Conservation (phyloP, 1,140 invertebrate species). For the Pseudomyrmex pallidus region DNA sequence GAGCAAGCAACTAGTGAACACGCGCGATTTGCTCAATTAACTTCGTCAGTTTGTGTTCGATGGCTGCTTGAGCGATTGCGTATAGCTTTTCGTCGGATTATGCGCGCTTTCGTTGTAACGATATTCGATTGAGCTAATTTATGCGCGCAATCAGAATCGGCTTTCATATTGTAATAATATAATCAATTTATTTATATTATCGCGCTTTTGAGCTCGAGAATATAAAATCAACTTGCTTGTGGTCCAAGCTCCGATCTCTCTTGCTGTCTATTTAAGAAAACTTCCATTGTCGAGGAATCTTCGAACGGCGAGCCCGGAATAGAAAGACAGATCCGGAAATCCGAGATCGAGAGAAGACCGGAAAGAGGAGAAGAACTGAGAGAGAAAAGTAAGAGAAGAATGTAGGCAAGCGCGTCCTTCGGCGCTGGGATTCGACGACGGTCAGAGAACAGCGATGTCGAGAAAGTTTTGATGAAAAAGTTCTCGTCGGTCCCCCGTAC, state of each 20-base stretch:
- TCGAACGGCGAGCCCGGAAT: neutral
- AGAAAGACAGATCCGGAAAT: constrained; percentile 36
- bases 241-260: too few relatives aligned
- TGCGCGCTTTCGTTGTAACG: neutral
- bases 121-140: neutral
- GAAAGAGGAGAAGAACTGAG: neutral
- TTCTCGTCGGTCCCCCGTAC: constrained; percentile 57
- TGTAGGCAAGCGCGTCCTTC: constrained; percentile 27
- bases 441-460: constrained; percentile 63
- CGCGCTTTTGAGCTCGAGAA: too few relatives aligned
- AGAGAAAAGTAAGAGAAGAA: constrained; percentile 12
- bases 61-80: constrained; percentile 42
- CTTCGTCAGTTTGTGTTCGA: constrained; percentile 34
- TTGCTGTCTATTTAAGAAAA: constrained; percentile 30
- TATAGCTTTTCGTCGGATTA: constrained; percentile 29
- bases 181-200: too few relatives aligned
- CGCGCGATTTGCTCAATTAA: constrained; percentile 53
- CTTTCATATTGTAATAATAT: too few relatives aligned
- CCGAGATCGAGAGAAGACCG: constrained; percentile 1
- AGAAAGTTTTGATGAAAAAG: constrained; percentile 80
- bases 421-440: constrained; percentile 18
- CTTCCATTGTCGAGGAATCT: constrained; percentile 31
- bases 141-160: too few relatives aligned
- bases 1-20: constrained; percentile 47
- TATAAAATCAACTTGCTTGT: neutral